Evolutionary conservation across 1,140 invertebrate species (phyloP), one percentile per base, ranked within the genome.

Genomic region (Pogonognathellus flavescens): DNA sequence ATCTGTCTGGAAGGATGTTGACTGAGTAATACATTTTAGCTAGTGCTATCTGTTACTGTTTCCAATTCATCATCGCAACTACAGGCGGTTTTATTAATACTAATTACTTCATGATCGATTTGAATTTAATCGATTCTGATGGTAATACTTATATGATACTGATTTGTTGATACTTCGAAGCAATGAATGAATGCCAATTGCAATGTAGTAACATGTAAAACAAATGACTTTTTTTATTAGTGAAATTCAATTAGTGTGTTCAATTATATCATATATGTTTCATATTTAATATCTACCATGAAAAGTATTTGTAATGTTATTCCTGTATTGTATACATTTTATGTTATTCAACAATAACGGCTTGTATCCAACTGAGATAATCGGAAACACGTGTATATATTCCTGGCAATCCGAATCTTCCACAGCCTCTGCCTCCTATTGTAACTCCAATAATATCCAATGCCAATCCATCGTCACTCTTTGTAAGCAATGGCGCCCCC

Each of bases 321-420:
- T 59, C 18, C 6, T 59, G 14, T 16, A 5, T 1, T 18, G 16
- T n/a, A 60, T 18, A 20, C n/a, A 60, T 60, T 60, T 18, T 18
- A n/a, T 10, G n/a, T 22, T 60, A 60, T 10, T 18, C 22, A 14
- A 13, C 20, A 25, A 57, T 22, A 20, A 25, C 31, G 18, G 20
- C 20, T 66, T 62, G 22, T 72, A 86, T 86, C 85, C 85, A 86
- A n/a, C 22, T 57, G 20, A 59, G 14, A 18, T 62, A 86, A n/a
- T 86, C 81, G n/a, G 85, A 70, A 1, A 86, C 60, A 6, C 52
- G 50, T 14, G 85, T 86, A 18, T 86, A 86, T 57, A 86, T 50
- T 8, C 80, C 80, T 5, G 85, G 85, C 5, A 80, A 11, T 0
- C 85, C 85, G 16, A 25, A 25, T 82, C 53, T 18, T 72, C 85